Evolutionary conservation across 2,888 invertebrate species (phyloP), one percentile per base, ranked within the genome.

Genomic region (Neoaliturus tenellus): DNA sequence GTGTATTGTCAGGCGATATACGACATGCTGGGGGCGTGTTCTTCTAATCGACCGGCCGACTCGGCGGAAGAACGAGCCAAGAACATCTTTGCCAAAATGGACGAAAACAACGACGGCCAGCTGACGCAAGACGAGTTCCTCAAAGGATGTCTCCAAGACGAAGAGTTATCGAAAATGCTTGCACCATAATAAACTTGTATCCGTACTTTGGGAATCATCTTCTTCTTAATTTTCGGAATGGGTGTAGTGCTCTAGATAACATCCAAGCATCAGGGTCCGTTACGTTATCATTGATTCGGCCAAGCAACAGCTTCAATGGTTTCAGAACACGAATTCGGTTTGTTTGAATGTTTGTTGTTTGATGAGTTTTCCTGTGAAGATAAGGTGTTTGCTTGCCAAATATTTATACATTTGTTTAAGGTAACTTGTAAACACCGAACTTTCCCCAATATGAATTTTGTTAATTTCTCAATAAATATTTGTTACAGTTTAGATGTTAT

Each of bases 71-170:
- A 99, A 90, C 93, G 99, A 88, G 99, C 99, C 88, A 98, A 98
- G 93, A 99, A 98, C 91, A 99, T 99, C 89, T 99, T 99, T 92
- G 98, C 98, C 85, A 98, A 98, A 92, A 99, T 99, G 99, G 99
- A 99, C 91, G 97, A 98, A 90, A 99, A 99, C 93, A 98, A 98
- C 92, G 99, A 99, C 91, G 99, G 99, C 85, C 98, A 98, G 91
- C 94, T 99, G 90, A 98, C 98, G 87, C 98, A 98, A 92, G 98
- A 99, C 87, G 99, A 99, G 93, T 99, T 99, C 92, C 94, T 99
- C 86, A 98, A 98, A 91, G 99, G 98, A 85, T 99, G 99, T 91
- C 95, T 98, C 90, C 98, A 98, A 91, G 98, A 98, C 90, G 98
- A 98, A 91, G 98, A 98, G 91, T 93, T 98, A 86, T 97, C 97